These are phyloP conservation scores for Shargacucullia verbasci DNA, from an alignment of 2,888 invertebrate species.

Conservation along the genomic window DNA sequence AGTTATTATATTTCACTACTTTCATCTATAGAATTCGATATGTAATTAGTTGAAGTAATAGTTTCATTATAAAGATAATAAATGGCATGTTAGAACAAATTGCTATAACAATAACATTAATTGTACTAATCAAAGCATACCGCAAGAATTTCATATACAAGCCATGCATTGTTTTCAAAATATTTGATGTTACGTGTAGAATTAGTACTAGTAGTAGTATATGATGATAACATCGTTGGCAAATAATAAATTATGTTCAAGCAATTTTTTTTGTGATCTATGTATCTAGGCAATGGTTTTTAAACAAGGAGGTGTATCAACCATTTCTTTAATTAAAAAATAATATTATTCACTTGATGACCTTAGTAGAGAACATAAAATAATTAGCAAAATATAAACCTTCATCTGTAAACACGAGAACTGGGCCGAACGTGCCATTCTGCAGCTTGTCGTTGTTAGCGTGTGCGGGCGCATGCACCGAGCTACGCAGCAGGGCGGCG, in stretches of 20 bases:
- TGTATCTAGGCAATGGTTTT: too few relatives aligned
- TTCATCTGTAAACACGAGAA: constrained; percentile 79
- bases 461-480: constrained; percentile 73
- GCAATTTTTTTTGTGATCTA: too few relatives aligned
- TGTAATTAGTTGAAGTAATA: background rate
- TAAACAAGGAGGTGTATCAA: background rate
- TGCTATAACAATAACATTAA: constrained; percentile 37
- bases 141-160: constrained; percentile 25
- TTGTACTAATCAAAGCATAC: constrained; percentile 37
- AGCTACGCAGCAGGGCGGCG: constrained; percentile 77
- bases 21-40: too few relatives aligned
- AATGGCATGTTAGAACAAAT: constrained; percentile 26
- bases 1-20: too few relatives aligned
- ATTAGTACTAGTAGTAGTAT: too few relatives aligned
- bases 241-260: constrained; percentile 11
- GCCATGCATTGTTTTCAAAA: constrained; percentile 43
- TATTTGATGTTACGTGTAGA: constrained; percentile 32
- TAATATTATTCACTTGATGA: background rate
- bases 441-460: constrained; percentile 76
- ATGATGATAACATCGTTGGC: constrained; percentile 36
- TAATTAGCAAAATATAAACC: constrained; percentile 60
- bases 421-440: constrained; percentile 75
- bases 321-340: too few relatives aligned
- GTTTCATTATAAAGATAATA: constrained; percentile 18
- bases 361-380: too few relatives aligned